Conservation (phyloP, 1,140 invertebrate genomes). For the Eriocheir sinensis region DNA sequence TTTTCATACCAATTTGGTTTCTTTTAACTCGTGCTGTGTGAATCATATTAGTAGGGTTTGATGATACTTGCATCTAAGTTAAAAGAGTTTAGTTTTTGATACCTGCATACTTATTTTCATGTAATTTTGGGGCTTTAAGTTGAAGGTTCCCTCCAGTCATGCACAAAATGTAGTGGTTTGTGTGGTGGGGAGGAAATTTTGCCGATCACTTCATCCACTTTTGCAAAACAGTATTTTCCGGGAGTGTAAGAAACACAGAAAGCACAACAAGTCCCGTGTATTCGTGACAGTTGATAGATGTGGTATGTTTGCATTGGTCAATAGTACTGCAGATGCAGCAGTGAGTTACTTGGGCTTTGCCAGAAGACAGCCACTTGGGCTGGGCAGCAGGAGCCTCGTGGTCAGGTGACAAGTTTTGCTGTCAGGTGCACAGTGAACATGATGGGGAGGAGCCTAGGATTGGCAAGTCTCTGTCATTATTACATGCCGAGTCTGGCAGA, state of each 20-base stretch:
- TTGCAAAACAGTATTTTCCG: neutral
- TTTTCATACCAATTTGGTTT: neutral
- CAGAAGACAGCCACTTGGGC: neutral
- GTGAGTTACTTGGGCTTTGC: neutral
- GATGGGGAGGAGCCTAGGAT: neutral
- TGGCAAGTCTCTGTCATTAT: neutral
- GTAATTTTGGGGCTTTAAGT: neutral
- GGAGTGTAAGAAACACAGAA: neutral
- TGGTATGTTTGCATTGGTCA: neutral
- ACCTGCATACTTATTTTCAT: neutral
- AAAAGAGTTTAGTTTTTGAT: neutral
- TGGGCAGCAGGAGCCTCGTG: neutral
- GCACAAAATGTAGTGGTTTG: neutral
- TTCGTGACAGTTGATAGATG: neutral
- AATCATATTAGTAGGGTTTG: neutral
- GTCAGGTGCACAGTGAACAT: neutral
- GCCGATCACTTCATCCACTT: neutral
- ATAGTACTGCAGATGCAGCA: neutral
- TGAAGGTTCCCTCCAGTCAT: neutral
- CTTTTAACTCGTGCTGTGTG: neutral
- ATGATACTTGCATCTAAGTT: neutral
- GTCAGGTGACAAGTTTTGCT: neutral
- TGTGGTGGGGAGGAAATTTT: neutral
- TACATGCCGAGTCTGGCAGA: neutral
- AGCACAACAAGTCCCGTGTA: slow-evolving; percentile 8